phyloP scores from a whole-genome alignment of 2,113 vertebrate genomes.

The Actenoides hombroni region DNA sequence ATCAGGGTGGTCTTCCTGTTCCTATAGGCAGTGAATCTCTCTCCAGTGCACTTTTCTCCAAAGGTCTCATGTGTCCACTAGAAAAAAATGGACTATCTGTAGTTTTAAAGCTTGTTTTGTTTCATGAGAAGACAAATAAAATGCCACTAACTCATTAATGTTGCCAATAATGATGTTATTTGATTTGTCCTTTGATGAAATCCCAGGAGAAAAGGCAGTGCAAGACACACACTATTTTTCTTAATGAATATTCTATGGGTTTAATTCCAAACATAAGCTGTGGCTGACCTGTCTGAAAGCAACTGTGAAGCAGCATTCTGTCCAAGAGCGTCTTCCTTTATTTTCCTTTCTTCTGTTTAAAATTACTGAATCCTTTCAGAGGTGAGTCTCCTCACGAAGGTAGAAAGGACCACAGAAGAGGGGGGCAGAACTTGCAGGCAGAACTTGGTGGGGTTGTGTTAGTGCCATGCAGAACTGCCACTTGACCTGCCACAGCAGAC shows the following conservation, averaged over 20 bases:
- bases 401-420: background rate
- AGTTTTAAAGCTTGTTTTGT: background rate
- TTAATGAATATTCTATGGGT: background rate
- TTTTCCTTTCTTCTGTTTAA: constrained; percentile 15
- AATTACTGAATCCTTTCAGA: background rate
- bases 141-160: background rate
- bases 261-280: background rate
- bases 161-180: background rate
- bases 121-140: background rate
- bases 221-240: background rate
- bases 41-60: background rate
- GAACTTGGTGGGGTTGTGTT: background rate
- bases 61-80: fast-evolving
- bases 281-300: background rate
- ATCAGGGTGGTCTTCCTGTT: background rate
- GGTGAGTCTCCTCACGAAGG: background rate
- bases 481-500: background rate
- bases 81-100: background rate
- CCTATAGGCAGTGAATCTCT: background rate
- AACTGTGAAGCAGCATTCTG: background rate
- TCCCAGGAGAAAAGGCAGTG: background rate
- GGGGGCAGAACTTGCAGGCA: background rate
- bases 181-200: background rate
- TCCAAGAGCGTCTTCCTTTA: background rate
- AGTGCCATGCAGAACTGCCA: background rate